Conservation (phyloP, 2,113 vertebrate species). For the Peromyscus californicus region DNA sequence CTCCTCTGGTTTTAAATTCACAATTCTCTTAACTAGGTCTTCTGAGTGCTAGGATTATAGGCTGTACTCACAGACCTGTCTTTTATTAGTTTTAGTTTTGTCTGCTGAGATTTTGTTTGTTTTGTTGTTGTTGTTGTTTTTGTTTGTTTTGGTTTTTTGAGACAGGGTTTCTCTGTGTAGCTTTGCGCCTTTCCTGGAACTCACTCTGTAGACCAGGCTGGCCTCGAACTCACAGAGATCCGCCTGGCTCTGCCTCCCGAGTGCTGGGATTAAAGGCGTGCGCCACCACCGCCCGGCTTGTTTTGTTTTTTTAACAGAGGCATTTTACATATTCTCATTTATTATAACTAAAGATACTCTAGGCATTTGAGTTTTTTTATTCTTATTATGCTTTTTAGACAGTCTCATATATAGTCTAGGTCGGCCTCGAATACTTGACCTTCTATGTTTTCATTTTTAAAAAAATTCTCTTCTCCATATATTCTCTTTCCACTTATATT, state of each 20-base stretch:
- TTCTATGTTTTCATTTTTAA: background rate
- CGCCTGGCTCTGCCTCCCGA: no score
- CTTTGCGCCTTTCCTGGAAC: no score
- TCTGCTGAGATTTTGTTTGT: background rate
- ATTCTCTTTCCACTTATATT: background rate
- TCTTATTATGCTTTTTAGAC: background rate
- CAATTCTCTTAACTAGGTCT: background rate
- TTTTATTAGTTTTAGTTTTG: background rate
- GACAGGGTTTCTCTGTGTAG: no score
- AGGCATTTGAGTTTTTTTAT: background rate
- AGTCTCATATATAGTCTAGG: background rate
- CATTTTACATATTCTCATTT: background rate
- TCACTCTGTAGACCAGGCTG: no score
- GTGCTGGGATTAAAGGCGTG: no score
- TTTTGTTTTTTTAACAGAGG: background rate
- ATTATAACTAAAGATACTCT: background rate
- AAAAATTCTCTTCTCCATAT: background rate
- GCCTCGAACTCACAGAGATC: no score
- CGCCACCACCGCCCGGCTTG: no score
- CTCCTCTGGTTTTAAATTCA: background rate
- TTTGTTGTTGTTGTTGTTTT: background rate
- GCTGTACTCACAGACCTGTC: background rate
- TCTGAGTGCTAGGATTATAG: background rate
- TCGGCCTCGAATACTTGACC: background rate
- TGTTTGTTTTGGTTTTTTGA: no score